Percentiles rank a stretch among this genome's conserved stretches.
These are phyloP conservation scores for Lytechinus variegatus DNA, from an alignment of 35 echinoderm and acorn worm species.

Conservation along the genomic window DNA sequence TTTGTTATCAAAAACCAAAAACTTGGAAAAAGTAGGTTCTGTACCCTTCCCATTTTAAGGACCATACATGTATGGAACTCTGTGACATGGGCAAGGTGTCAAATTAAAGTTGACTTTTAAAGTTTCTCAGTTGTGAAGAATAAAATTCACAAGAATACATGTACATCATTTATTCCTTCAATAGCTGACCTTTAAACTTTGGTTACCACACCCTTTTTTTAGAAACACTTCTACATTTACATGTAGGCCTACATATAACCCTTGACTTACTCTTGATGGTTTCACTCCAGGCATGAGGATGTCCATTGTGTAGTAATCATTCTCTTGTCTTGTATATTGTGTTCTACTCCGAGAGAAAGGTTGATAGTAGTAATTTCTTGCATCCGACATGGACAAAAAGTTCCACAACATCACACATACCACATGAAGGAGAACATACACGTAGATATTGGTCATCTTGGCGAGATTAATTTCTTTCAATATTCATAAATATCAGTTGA, in stretches of 20 bases:
- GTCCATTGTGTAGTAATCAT: conserved; percentile 32
- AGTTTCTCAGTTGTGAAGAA: too few relatives aligned
- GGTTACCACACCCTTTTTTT: background rate
- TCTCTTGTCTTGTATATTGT: background rate
- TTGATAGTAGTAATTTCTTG: background rate
- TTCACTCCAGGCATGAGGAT: conserved; percentile 55
- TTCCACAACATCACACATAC: background rate
- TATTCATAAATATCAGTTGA: background rate
- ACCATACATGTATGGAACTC: too few relatives aligned
- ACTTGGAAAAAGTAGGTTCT: too few relatives aligned
- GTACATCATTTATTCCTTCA: too few relatives aligned
- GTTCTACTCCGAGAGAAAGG: background rate
- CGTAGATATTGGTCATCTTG: background rate
- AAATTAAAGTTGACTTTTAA: too few relatives aligned
- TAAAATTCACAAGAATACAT: too few relatives aligned
- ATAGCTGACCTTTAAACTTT: background rate
- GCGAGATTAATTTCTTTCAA: background rate
- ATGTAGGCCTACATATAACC: background rate
- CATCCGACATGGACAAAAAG: background rate
- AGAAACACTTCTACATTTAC: background rate
- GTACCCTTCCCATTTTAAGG: too few relatives aligned
- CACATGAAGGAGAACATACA: background rate
- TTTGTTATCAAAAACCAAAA: too few relatives aligned
- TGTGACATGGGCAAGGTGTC: too few relatives aligned
- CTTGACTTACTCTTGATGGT: conserved; percentile 45